A percentile compares a stretch with the other conserved stretches of the same genome.
Evolutionary conservation across 1,140 invertebrate species (phyloP).

Genomic region (Holcopasites calliopsidis): DNA sequence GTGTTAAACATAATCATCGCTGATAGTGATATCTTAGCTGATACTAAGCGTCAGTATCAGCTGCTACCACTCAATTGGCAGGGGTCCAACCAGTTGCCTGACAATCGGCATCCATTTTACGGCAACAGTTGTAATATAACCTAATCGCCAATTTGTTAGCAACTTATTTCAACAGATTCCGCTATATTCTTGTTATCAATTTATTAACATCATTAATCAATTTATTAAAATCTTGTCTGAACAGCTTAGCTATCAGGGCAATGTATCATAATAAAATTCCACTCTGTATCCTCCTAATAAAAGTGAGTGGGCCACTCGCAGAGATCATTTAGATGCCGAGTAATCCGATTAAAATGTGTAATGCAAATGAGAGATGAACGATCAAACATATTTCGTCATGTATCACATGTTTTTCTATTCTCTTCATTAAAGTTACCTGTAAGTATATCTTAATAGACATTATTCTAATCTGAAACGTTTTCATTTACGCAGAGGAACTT

Average conservation of each 20-base stretch:
- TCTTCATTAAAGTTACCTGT: neutral
- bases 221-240: too few relatives aligned
- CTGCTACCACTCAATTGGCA: too few relatives aligned
- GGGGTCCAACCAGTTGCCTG: too few relatives aligned
- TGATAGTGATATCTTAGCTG: too few relatives aligned
- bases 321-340: constrained; percentile 28
- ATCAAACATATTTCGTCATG: too few relatives aligned
- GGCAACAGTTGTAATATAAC: too few relatives aligned
- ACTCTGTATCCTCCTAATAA: neutral
- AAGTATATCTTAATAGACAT: neutral
- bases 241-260: constrained; percentile 34
- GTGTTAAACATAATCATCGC: constrained; percentile 31
- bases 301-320: neutral
- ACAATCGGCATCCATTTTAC: too few relatives aligned
- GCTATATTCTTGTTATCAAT: too few relatives aligned
- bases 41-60: constrained; percentile 35
- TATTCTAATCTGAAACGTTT: neutral
- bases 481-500: constrained; percentile 87
- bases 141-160: too few relatives aligned
- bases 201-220: too few relatives aligned
- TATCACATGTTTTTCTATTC: neutral
- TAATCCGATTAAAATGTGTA: constrained; percentile 48
- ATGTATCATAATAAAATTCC: constrained; percentile 40
- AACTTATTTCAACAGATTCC: too few relatives aligned
- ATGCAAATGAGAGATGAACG: constrained; percentile 4